Evolutionary conservation across 2,888 invertebrate species (phyloP).

Genomic region (Tetragonula carbonaria): DNA sequence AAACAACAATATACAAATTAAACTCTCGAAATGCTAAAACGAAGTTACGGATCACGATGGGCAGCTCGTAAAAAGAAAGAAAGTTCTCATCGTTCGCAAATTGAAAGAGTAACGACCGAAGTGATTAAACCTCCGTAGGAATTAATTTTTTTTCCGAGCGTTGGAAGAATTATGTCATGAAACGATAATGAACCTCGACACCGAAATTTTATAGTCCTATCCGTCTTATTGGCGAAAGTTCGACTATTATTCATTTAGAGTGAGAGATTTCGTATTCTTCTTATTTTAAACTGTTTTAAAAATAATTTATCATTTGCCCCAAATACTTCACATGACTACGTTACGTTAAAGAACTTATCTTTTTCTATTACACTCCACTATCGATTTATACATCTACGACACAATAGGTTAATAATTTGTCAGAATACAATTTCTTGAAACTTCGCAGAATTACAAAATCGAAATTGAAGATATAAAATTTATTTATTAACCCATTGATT

Average conservation of each 20-base stretch:
- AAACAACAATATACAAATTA: too few relatives aligned
- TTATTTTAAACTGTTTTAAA: not conserved
- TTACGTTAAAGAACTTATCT: too few relatives aligned
- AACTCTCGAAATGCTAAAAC: too few relatives aligned
- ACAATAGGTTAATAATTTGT: too few relatives aligned
- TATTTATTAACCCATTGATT: too few relatives aligned
- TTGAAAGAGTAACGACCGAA: slow-evolving; percentile 1
- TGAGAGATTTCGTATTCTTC: not conserved
- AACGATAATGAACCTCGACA: slow-evolving; percentile 4
- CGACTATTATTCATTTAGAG: not conserved
- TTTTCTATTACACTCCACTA: too few relatives aligned
- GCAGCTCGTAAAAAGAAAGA: slow-evolving; percentile 19
- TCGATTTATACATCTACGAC: too few relatives aligned
- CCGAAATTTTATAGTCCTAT: not conserved
- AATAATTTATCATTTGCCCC: too few relatives aligned
- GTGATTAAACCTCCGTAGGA: slow-evolving; percentile 16
- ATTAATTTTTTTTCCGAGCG: slow-evolving; percentile 28
- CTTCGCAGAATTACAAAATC: too few relatives aligned
- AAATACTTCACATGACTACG: too few relatives aligned
- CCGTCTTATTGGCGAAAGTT: not conserved
- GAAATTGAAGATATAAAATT: too few relatives aligned
- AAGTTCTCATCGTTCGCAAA: slow-evolving; percentile 34
- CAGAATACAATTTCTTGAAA: too few relatives aligned
- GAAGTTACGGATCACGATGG: slow-evolving; percentile 4
- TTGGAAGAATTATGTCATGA: not conserved